These are phyloP conservation scores for Xanthia icteritia DNA, from an alignment of 2,888 invertebrate species.

Conservation along the genomic window DNA sequence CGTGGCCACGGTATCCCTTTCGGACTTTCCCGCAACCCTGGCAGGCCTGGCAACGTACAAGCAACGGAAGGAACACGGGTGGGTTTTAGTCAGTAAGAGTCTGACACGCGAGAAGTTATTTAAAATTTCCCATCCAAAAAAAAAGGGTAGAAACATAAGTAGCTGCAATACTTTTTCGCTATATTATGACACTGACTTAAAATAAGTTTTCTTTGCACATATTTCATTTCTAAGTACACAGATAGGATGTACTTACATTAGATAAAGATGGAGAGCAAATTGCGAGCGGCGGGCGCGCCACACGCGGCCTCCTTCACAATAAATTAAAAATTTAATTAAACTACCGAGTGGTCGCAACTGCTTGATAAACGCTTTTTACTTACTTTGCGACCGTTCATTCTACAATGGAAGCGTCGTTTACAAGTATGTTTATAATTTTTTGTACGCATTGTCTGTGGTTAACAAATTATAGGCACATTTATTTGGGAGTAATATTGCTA, in stretches of 20 bases:
- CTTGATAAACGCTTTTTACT: slow-evolving; percentile 84
- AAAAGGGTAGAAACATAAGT: not conserved
- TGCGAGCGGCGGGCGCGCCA: slow-evolving; percentile 74
- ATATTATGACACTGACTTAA: not conserved
- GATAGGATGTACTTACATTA: slow-evolving; percentile 67
- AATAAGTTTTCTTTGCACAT: slow-evolving; percentile 44
- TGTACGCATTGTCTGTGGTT: slow-evolving; percentile 24
- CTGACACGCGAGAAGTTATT: no score
- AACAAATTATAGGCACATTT: slow-evolving; percentile 25
- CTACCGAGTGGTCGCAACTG: slow-evolving; percentile 82
- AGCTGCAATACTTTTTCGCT: not conserved
- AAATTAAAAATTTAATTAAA: slow-evolving; percentile 89
- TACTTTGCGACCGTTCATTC: slow-evolving; percentile 77
- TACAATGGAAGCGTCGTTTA: slow-evolving; percentile 63
- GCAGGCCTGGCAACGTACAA: no score
- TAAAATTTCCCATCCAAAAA: no score
- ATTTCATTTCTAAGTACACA: slow-evolving; percentile 55
- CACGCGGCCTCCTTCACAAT: slow-evolving; percentile 82
- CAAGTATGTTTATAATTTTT: slow-evolving; percentile 59
- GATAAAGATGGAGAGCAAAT: slow-evolving; percentile 77
- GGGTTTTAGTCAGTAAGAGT: no score
- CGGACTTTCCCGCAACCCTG: no score
- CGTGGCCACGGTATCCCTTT: no score
- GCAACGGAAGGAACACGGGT: no score
- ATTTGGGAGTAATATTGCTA: not conserved